A percentile compares a stretch with the other conserved stretches of the same genome.
Conservation (phyloP, 2,113 vertebrate genomes). For the Trochalopteron elliotii region DNA sequence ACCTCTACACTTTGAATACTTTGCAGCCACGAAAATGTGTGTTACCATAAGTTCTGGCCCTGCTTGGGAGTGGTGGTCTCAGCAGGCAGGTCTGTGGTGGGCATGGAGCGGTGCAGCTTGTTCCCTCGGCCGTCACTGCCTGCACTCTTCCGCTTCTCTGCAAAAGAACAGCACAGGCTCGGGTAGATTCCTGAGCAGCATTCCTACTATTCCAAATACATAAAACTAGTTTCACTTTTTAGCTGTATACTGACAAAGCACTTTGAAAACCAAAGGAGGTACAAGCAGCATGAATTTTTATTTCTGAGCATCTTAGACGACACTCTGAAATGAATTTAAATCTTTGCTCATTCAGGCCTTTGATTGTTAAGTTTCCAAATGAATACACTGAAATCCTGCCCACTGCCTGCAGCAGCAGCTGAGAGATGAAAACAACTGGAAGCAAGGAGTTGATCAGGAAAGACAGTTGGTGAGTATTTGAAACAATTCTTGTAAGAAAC, state of each 20-base stretch:
- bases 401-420: background rate
- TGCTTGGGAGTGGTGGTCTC: slow-evolving; percentile 92
- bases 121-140: slow-evolving; percentile 74
- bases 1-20: background rate
- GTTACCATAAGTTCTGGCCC: slow-evolving; percentile 95
- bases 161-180: slow-evolving; percentile 14
- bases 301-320: background rate
- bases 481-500: background rate
- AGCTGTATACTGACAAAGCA: background rate
- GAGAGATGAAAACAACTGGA: background rate
- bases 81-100: slow-evolving; percentile 70
- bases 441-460: background rate
- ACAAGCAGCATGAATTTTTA: background rate
- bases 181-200: background rate
- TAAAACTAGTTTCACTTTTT: background rate
- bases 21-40: background rate
- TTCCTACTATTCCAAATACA: background rate
- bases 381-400: background rate
- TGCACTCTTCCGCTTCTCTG: slow-evolving; percentile 75
- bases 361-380: background rate
- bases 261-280: background rate
- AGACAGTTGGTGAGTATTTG: background rate
- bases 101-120: slow-evolving; percentile 68
- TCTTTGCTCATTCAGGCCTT: background rate
- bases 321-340: background rate